phyloP scores from a whole-genome alignment of 1,140 invertebrate species.

The Sinonovacula constricta region DNA sequence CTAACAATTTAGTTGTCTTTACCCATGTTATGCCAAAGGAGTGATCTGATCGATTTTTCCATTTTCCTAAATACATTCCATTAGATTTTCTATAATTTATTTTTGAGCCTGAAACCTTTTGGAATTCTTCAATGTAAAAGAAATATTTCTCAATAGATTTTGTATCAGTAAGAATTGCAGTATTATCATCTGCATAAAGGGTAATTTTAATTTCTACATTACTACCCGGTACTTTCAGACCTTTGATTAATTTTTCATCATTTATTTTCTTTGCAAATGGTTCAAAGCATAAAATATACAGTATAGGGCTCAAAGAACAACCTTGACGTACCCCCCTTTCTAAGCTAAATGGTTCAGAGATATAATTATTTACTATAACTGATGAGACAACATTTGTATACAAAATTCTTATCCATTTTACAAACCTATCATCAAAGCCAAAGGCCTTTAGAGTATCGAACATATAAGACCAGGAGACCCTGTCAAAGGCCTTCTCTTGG shows the following conservation, averaged over 20 bases:
- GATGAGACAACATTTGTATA: slow-evolving; percentile 54
- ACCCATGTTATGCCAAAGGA: slow-evolving; percentile 59
- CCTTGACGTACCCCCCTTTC: slow-evolving; percentile 76
- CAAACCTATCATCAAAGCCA: slow-evolving; percentile 55
- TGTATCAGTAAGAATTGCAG: slow-evolving; percentile 37
- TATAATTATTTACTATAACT: slow-evolving; percentile 59
- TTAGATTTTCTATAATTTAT: slow-evolving; percentile 56
- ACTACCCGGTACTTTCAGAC: slow-evolving; percentile 57
- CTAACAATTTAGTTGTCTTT: slow-evolving; percentile 50
- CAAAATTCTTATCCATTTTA: slow-evolving; percentile 59
- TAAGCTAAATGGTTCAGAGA: slow-evolving; percentile 66
- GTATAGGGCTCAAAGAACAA: slow-evolving; percentile 74
- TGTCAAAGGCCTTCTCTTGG: slow-evolving; percentile 61
- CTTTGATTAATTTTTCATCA: slow-evolving; percentile 49
- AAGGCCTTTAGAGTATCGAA: slow-evolving; percentile 49
- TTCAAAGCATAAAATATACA: slow-evolving; percentile 78
- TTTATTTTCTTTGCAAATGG: slow-evolving; percentile 57
- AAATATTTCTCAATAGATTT: slow-evolving; percentile 47
- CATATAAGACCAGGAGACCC: slow-evolving; percentile 55
- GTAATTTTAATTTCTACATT: slow-evolving; percentile 47
- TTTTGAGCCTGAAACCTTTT: slow-evolving; percentile 57
- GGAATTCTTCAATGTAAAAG: slow-evolving; percentile 34
- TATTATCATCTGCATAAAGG: slow-evolving; percentile 61
- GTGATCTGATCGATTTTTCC: slow-evolving; percentile 52
- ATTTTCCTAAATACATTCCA: slow-evolving; percentile 56